Base-by-base conservation (phyloP, 2,888 invertebrate genomes). In the Coleophora flavipennella region DNA sequence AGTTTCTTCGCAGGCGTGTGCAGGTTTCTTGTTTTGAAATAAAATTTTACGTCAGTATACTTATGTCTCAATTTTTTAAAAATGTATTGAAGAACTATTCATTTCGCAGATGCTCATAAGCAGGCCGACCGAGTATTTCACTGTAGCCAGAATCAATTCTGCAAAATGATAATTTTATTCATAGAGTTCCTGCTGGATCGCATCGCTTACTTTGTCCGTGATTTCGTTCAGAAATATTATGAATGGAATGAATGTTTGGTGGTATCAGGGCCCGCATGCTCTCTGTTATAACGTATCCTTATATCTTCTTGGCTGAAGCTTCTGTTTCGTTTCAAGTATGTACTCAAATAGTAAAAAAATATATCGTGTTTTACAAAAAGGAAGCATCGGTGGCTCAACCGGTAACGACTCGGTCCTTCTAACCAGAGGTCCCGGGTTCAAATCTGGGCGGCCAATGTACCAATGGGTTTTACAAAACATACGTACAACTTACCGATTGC, bases 141-240 rank as follows among this genome's bases (percentile, higher is more conserved):
- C 76, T 71, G 67, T 62, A 4, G 20, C 63, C 75, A 68, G 71
- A 81, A 81, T 81, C 81, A 81, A 81, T 81, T 81, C 78, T 67
- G 74, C 74, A 69, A 73, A 81, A 81, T 74, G 81, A 81, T 81
- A 81, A 81, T 81, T 81, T 81, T 81, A 81, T 81, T 81, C 81
- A 81, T 81, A 80, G 81, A 80, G 80, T 79, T 78, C 68, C 72
- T 71, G 74, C 73, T 69, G 70, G 77, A 76, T 72, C 64, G 80
- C 76, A 80, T 77, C 71, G 80, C 73, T 80, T 80, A 79, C 81
- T 80, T 76, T 72, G 69, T 71, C 70, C 77, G 77, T 77, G 80
- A 78, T 80, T 79, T 65, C 72, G 69, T 78, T 73, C 62, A 60
- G 67, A 76, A 72, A 76, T 76, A 72, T 74, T 73, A 72, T 68